These are phyloP conservation scores for Spheniscus mendiculus DNA, from an alignment of 2,113 vertebrate genomes.

Conservation along the genomic window DNA sequence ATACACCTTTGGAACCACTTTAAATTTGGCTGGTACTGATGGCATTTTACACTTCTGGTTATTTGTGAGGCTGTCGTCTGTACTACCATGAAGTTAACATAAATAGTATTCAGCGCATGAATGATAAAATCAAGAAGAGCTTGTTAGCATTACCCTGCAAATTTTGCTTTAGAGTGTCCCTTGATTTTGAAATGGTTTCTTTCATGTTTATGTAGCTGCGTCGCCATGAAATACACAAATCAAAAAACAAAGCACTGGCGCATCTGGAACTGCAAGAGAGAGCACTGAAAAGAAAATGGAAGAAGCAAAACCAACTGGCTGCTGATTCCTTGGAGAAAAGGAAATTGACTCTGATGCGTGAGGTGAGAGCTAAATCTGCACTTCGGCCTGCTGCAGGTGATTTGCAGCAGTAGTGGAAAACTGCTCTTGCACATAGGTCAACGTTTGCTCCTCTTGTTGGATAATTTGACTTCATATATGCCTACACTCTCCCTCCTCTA, in stretches of 20 bases:
- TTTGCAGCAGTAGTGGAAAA: not conserved
- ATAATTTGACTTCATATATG: not conserved
- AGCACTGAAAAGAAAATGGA: conserved; percentile 71
- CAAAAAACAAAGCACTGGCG: conserved; percentile 84
- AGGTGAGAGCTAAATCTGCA: conserved; percentile 73
- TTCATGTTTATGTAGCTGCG: conserved; percentile 63
- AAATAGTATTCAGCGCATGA: not conserved
- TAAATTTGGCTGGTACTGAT: not conserved
- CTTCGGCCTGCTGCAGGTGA: not conserved
- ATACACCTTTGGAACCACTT: not conserved
- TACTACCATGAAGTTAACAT: not conserved
- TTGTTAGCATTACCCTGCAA: not conserved
- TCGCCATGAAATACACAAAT: conserved; percentile 90
- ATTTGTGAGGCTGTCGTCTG: not conserved
- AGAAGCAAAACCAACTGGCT: conserved; percentile 65
- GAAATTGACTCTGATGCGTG: conserved; percentile 83
- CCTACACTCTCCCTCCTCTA: not conserved
- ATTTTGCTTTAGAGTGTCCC: not conserved
- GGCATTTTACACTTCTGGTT: not conserved
- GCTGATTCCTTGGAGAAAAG: conserved; percentile 75
- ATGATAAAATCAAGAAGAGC: not conserved
- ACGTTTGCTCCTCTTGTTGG: not conserved
- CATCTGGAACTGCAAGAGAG: conserved; percentile 90
- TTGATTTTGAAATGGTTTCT: not conserved
- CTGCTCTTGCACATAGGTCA: not conserved